phyloP scores from a whole-genome alignment of 2,888 invertebrate species.

The Metacarcinus magister region DNA sequence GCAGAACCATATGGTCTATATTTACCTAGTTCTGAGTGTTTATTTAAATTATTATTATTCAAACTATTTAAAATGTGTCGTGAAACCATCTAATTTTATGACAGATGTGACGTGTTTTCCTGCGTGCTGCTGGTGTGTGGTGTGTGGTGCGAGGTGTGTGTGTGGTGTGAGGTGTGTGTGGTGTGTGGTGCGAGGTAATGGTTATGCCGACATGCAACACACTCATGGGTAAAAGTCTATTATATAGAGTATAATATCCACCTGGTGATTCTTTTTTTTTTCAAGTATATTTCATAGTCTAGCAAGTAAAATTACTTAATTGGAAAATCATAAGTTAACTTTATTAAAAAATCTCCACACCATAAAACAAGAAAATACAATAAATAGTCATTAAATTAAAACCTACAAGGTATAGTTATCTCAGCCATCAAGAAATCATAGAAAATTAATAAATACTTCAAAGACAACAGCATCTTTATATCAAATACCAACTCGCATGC shows the following conservation, averaged over 20 bases:
- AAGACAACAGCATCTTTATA: too few relatives aligned
- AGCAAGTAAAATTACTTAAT: not conserved
- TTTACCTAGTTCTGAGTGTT: too few relatives aligned
- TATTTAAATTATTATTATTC: too few relatives aligned
- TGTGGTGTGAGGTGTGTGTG: not conserved
- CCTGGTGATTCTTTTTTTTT: not conserved
- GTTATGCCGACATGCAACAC: not conserved
- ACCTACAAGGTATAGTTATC: not conserved
- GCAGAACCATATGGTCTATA: too few relatives aligned
- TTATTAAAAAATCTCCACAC: constrained; percentile 14
- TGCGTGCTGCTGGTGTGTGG: not conserved
- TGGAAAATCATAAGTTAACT: constrained; percentile 1
- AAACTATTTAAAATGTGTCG: not conserved
- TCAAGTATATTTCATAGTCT: not conserved
- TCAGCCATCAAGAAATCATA: not conserved
- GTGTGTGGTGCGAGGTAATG: not conserved
- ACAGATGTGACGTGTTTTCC: not conserved
- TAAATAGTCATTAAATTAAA: not conserved
- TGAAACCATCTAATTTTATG: not conserved
- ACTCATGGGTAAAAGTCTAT: not conserved
- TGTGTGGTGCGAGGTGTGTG: not conserved
- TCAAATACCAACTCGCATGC: not conserved
- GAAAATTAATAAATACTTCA: not conserved
- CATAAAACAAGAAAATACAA: not conserved
- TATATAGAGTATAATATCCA: not conserved